Base-by-base conservation (phyloP, 2,888 invertebrate species). In the Oxystoma pomonae region DNA sequence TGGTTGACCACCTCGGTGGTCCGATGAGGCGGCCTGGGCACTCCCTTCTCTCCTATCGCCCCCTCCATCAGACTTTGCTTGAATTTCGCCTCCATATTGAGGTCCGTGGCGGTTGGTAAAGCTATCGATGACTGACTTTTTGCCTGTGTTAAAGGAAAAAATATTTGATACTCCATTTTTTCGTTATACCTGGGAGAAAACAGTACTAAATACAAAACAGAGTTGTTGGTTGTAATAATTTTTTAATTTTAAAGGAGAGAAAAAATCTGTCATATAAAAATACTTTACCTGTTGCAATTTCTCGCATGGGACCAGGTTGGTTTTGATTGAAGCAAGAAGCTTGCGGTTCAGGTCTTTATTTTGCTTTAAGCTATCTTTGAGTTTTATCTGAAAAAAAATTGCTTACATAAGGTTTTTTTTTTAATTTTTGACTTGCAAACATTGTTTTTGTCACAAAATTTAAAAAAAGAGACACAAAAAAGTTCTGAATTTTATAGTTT, bases 11-110 rank as follows among this genome's bases (percentile, higher is more conserved):
- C 67, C 57, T 12, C 67, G 7, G 64, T 77, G 58, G 78, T 79
- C 67, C 78, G 74, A 70, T 77, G 76, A 2, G 78, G 78, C 20
- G 76, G 76, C 64, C 77, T 71, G 1, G 75, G 72, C 17, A 77
- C 72, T 16, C 76, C 77, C 65, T 75, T 65, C 17, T 67, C 68
- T 19, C 66, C 68, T 21, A 65, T 65, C 49, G 59, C 70, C 57
- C 80, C 82, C 71, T 86, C 86, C 65, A 85, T 73, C 55, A 86
- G 73, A 65, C 85, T 82, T 70, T 86, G 85, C 69, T 86, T 86
- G 60, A 85, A 83, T 71, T 85, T 85, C 35, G 84, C 84, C 72
- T 86, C 85, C 80, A 81, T 79, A 67, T 80, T 78, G 57, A 80
- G 78, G 69, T 82, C 82, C 55, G 81, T 80, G 3, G 73, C 70